Percentiles rank a stretch among this genome's conserved stretches.
These are phyloP conservation scores for Aplocera efformata DNA, from an alignment of 2,888 invertebrate genomes.

Conservation along the genomic window DNA sequence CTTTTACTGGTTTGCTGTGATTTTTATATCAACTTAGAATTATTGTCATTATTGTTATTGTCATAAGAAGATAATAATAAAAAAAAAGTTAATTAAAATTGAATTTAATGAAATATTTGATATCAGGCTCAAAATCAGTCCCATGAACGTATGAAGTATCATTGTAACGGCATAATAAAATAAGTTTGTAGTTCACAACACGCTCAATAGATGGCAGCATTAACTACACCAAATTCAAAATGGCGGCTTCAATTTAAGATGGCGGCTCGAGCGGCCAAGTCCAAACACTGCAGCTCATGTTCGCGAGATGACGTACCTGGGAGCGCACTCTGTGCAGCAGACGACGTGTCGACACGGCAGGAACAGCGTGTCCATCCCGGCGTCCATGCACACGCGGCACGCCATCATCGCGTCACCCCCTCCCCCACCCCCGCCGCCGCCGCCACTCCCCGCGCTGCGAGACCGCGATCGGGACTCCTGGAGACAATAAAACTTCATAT, in stretches of 20 bases:
- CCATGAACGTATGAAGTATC: no score
- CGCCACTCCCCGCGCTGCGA: conserved; percentile 46
- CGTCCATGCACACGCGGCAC: conserved; percentile 94
- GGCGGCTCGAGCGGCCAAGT: no score
- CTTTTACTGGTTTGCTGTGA: no score
- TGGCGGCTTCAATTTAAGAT: conserved; percentile 1
- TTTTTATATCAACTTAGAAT: no score
- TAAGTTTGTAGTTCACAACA: background rate
- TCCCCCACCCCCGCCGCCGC: conserved; percentile 54
- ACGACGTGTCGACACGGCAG: conserved; percentile 94
- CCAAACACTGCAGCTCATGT: no score
- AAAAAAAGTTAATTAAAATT: no score
- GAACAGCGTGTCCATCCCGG: conserved; percentile 89
- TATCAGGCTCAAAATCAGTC: no score
- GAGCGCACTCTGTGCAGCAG: conserved; percentile 89
- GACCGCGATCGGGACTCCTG: conserved; percentile 57
- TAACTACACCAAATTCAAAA: background rate
- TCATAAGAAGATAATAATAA: no score
- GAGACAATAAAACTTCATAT: conserved; percentile 11
- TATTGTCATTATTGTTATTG: no score
- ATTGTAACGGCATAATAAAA: background rate
- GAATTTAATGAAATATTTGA: no score
- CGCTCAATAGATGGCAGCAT: conserved; percentile 6
- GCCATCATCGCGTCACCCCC: conserved; percentile 83
- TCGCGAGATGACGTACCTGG: conserved; percentile 57